Percentiles rank a stretch among this genome's conserved stretches.
These are phyloP conservation scores for Euplexia lucipara DNA, from an alignment of 2,888 invertebrate species.

Conservation along the genomic window DNA sequence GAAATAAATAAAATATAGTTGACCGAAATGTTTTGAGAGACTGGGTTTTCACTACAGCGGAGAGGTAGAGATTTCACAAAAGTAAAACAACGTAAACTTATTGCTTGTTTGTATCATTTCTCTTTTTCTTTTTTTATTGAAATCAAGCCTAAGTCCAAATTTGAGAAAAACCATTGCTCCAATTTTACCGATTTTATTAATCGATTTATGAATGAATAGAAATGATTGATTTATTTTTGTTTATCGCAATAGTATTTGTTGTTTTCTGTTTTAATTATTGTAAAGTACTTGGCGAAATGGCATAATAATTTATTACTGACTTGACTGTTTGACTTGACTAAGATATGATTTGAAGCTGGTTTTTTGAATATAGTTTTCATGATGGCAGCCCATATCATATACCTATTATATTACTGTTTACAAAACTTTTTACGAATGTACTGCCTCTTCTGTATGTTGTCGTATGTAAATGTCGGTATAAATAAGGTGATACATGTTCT, in stretches of 20 bases:
- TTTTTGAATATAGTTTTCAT: slow-evolving; percentile 12
- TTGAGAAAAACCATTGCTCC: neutral
- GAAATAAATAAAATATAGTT: neutral
- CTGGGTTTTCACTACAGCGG: neutral
- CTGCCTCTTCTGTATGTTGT: slow-evolving; percentile 43
- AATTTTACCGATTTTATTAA: neutral
- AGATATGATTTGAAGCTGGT: slow-evolving; percentile 24
- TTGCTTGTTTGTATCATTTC: neutral
- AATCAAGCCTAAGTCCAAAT: neutral
- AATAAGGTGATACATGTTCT: slow-evolving; percentile 15
- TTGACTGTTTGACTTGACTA: slow-evolving; percentile 45
- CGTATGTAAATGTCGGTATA: slow-evolving; percentile 14
- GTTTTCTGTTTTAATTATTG: slow-evolving; percentile 30
- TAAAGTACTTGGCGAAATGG: slow-evolving; percentile 51
- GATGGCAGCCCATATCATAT: neutral
- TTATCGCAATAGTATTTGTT: slow-evolving; percentile 18
- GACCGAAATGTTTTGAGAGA: neutral
- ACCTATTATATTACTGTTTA: slow-evolving; percentile 28
- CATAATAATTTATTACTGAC: slow-evolving; percentile 53
- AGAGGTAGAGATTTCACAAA: neutral
- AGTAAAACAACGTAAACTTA: neutral
- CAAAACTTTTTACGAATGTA: slow-evolving; percentile 29
- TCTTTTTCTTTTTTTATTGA: neutral
- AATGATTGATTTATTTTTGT: slow-evolving; percentile 19
- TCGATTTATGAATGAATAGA: neutral